Base-by-base conservation (phyloP, 1,140 invertebrate species). In the Sycophila sp. region DNA sequence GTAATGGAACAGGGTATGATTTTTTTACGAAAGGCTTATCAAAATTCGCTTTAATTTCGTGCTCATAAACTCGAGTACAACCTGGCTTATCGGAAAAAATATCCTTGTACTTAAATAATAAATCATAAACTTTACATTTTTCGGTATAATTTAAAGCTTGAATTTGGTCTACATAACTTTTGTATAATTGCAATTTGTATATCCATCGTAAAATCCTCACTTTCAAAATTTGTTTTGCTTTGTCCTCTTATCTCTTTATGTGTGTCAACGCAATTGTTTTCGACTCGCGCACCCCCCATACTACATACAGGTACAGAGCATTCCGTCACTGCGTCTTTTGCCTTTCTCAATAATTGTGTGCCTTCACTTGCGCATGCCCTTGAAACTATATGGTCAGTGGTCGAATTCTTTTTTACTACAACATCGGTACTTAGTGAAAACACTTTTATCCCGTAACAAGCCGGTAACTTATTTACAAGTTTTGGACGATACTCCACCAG, bases 1-100 rank as follows among this genome's bases (percentile, higher is more conserved):
- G 4, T 17, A 68, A 45, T 0, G 77, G 76, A 19, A 80, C 63
- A 0, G 77, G 78, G 62, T 80, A 79, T 24, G 78, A 63, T 47
- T 62, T 69, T 8, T 42, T 19, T 11, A 73, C 32, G 10, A 58
- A 32, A 0, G 28, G 15, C n/a, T 56, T 56, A 4, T 51, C 5
- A 5, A 49, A n/a, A 8, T 1, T 71, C 30, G 67, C 32, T 2
- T n/a, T 66, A 19, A 75, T 75, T 34, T 53, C 2, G 38, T 75
- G 73, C 32, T 72, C 51, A 19, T 75, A 75, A 1, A 24, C 42
- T 1, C 40, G 26, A 1, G 62, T 60, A 1, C 59, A 56, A 8
- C 51, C 62, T 0, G 40, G n/a, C 17, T 69, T 66, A 30, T 66
- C 34, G 3, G 73, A 67, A 51, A 75, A 75, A 28, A 75, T 53